Percentiles rank a stretch among this genome's conserved stretches.
phyloP scores from a whole-genome alignment of 1,140 invertebrate species.

The Calliphora vicina region DNA sequence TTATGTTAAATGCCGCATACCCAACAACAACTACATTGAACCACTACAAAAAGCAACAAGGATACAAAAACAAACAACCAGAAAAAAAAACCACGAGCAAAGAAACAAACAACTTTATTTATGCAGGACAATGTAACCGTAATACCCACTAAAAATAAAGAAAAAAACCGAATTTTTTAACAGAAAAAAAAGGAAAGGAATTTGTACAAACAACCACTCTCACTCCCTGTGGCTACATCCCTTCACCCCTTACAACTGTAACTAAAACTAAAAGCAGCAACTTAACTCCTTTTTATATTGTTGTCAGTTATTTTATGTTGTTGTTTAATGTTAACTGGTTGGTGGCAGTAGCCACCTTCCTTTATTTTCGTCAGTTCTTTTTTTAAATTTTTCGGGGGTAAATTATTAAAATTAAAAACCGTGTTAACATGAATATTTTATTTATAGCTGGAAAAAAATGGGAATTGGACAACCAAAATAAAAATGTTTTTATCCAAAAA shows the following conservation, averaged over 20 bases:
- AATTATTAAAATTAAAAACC: conserved; percentile 14
- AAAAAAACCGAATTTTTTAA: no score
- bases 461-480: background rate
- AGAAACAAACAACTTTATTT: conserved; percentile 10
- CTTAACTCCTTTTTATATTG: background rate
- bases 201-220: background rate
- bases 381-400: background rate
- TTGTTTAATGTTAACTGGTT: background rate
- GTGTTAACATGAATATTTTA: background rate
- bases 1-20: background rate
- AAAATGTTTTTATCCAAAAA: background rate
- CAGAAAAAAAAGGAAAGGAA: background rate
- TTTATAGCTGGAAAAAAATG: background rate
- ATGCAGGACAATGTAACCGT: conserved; percentile 8
- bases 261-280: no score
- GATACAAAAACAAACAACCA: no score
- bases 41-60: background rate
- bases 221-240: background rate
- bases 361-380: background rate
- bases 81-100: background rate
- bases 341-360: no score
- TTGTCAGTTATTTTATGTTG: background rate
- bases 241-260: background rate
- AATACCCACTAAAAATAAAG: background rate
- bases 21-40: background rate